These are phyloP conservation scores for Danaus plexippus DNA, from an alignment of 1,140 invertebrate genomes.

Conservation along the genomic window DNA sequence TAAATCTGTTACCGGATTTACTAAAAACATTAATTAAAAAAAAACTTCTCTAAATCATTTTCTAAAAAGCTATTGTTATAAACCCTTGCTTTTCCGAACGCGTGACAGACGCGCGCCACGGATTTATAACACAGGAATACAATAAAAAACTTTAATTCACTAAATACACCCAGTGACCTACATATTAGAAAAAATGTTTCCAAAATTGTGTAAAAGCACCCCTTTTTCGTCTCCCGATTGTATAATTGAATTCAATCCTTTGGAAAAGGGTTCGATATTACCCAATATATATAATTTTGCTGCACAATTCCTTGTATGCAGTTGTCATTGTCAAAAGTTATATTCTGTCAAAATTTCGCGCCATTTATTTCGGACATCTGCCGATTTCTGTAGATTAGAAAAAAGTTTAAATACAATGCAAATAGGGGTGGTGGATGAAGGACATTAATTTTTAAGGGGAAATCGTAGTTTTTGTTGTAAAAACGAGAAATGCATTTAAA, in stretches of 20 bases:
- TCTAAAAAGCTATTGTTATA: slow-evolving; percentile 61
- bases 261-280: slow-evolving; percentile 64
- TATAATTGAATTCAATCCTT: slow-evolving; percentile 68
- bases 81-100: slow-evolving; percentile 59
- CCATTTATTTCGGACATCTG: slow-evolving; percentile 66
- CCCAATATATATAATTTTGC: slow-evolving; percentile 50
- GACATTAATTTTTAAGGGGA: slow-evolving; percentile 69
- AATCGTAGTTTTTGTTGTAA: slow-evolving; percentile 57
- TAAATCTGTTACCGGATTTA: slow-evolving; percentile 51
- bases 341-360: slow-evolving; percentile 69
- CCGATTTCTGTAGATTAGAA: slow-evolving; percentile 52
- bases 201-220: slow-evolving; percentile 54
- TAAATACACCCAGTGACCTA: slow-evolving; percentile 63
- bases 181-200: slow-evolving; percentile 39
- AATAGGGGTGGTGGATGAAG: slow-evolving; percentile 57
- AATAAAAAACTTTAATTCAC: slow-evolving; percentile 50
- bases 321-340: slow-evolving; percentile 64
- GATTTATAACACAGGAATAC: slow-evolving; percentile 37
- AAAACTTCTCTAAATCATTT: slow-evolving; percentile 57
- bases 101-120: slow-evolving; percentile 60
- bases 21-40: slow-evolving; percentile 29
- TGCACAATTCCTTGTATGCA: slow-evolving; percentile 27
- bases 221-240: slow-evolving; percentile 38
- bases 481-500: slow-evolving; percentile 65
- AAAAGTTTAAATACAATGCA: slow-evolving; percentile 67